These are phyloP conservation scores for Tolmerus cingulatus DNA, from an alignment of 2,888 invertebrate species.

Conservation along the genomic window DNA sequence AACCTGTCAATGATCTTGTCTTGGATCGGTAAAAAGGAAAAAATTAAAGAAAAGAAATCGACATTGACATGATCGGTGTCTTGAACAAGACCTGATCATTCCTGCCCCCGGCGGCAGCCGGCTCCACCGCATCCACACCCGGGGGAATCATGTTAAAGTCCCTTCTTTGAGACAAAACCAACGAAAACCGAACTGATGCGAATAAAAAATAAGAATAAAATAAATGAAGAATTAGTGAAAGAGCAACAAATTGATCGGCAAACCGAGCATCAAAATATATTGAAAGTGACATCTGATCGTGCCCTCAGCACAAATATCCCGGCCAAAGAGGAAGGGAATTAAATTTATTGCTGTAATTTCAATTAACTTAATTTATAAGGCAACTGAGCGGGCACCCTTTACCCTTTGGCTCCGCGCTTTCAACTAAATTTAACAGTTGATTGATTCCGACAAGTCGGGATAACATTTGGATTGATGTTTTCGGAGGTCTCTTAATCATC, in stretches of 20 bases:
- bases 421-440: slow-evolving; percentile 41
- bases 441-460: slow-evolving; percentile 33
- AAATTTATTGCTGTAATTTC: slow-evolving; percentile 47
- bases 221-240: slow-evolving; percentile 16
- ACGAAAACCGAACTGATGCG: not conserved
- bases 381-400: slow-evolving; percentile 45
- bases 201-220: slow-evolving; percentile 3
- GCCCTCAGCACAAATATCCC: slow-evolving; percentile 33
- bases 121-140: not conserved
- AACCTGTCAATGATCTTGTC: slow-evolving; percentile 40
- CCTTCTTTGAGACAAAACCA: not conserved
- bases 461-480: slow-evolving; percentile 40
- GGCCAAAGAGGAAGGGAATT: slow-evolving; percentile 34
- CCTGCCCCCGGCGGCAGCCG: not conserved
- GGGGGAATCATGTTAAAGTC: not conserved
- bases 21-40: not conserved
- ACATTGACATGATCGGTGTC: slow-evolving; percentile 30
- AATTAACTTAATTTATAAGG: slow-evolving; percentile 46
- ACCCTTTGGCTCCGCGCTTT: slow-evolving; percentile 41
- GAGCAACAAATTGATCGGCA: not conserved
- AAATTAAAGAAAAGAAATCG: slow-evolving; percentile 11
- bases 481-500: slow-evolving; percentile 24
- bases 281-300: slow-evolving; percentile 42
- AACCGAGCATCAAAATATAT: slow-evolving; percentile 20
- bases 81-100: not conserved